phyloP scores from a whole-genome alignment of 2,888 invertebrate species.

The Chrysolina americana region DNA sequence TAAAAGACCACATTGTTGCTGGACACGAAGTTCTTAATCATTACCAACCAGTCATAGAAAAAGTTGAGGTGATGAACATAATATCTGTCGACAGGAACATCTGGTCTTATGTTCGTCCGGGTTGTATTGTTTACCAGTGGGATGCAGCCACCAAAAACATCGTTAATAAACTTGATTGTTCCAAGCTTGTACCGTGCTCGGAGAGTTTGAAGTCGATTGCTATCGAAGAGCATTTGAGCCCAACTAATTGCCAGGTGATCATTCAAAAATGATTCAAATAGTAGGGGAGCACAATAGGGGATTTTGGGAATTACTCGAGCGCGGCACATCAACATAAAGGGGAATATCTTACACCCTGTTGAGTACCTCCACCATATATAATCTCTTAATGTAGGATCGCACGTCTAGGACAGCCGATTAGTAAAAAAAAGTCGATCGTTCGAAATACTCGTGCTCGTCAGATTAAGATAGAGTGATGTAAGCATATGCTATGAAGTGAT shows the following conservation, averaged over 20 bases:
- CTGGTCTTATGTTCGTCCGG: constrained; percentile 89
- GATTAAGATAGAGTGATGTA: too few relatives aligned
- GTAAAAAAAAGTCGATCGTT: too few relatives aligned
- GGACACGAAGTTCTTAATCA: constrained; percentile 81
- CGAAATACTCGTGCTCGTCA: too few relatives aligned
- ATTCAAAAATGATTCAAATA: not conserved
- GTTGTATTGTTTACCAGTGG: constrained; percentile 93
- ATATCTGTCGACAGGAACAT: constrained; percentile 77
- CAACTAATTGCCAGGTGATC: constrained; percentile 81
- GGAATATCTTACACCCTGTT: too few relatives aligned
- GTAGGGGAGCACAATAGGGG: too few relatives aligned
- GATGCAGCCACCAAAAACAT: constrained; percentile 78
- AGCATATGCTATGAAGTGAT: too few relatives aligned
- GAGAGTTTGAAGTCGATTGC: constrained; percentile 93
- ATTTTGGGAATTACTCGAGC: too few relatives aligned
- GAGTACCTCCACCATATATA: too few relatives aligned
- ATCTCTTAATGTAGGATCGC: too few relatives aligned
- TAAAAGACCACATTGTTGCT: constrained; percentile 80
- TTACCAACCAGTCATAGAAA: constrained; percentile 73
- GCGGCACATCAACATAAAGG: too few relatives aligned
- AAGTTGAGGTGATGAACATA: constrained; percentile 80
- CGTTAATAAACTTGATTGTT: constrained; percentile 88
- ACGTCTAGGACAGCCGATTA: too few relatives aligned
- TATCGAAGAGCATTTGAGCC: constrained; percentile 88
- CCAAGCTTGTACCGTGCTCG: constrained; percentile 91